Conservation (phyloP, 1,140 invertebrate genomes). For the Ostrea edulis region DNA sequence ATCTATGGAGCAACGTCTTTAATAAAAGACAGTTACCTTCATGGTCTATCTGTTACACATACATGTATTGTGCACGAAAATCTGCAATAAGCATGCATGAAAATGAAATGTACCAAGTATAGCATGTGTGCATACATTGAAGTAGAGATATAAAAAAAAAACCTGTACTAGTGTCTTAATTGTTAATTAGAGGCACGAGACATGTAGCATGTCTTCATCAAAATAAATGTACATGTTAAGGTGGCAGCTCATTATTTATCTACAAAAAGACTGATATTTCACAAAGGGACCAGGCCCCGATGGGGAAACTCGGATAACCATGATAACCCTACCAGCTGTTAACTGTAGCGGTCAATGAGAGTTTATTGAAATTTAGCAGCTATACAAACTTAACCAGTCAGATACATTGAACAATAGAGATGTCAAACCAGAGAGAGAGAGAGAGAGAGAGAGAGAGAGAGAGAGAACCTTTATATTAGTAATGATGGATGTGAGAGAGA, state of each 20-base stretch:
- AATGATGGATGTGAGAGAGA: no score
- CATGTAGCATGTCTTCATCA: neutral
- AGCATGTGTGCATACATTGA: neutral
- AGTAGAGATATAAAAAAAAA: neutral
- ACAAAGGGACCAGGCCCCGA: neutral
- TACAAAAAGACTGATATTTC: neutral
- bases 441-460: neutral
- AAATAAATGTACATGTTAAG: conserved; percentile 2
- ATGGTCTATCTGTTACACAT: neutral
- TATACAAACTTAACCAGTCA: neutral
- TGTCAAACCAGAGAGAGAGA: neutral
- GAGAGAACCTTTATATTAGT: no score
- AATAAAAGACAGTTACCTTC: neutral
- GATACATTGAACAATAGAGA: neutral
- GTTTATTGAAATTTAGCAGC: neutral
- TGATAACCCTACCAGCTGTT: neutral
- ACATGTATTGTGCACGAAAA: neutral
- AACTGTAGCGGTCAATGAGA: neutral
- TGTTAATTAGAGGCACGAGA: neutral
- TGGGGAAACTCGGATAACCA: neutral
- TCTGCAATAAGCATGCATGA: conserved; percentile 2
- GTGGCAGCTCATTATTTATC: neutral
- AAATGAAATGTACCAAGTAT: conserved; percentile 24
- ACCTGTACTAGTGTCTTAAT: neutral
- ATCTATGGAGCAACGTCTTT: neutral